Evolutionary conservation across 2,113 vertebrate genomes (phyloP), one percentile per base, ranked within the genome.

Genomic region (Oceanites oceanicus): DNA sequence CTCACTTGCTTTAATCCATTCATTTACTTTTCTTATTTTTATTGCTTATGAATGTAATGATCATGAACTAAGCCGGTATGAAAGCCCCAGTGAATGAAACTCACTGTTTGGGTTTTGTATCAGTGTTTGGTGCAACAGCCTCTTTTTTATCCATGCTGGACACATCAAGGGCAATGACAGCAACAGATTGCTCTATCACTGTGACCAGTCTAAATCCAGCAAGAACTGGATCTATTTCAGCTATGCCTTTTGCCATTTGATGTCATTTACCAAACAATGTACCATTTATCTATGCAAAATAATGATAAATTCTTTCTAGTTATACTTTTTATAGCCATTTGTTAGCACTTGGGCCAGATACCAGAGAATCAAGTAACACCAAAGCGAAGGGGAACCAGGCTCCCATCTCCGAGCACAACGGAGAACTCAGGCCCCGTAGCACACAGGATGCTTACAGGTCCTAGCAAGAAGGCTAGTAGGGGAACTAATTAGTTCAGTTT

Each of bases 21-120:
- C 11, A 87, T 72, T 96, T 79, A 36, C 26, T 93, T 87, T 72
- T 66, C 61, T 73, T 95, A 62, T 82, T 91, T 95, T 90, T 86
- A 86, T 62, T 88, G 58, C 53, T 88, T 83, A 56, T 62, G 29
- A 85, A 67, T 66, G 14, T 50, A 79, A 72, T 45, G n/a, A 90
- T 55, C 17, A n/a, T 78, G 74, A 91, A 85, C 62, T 91, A 85
- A 94, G 81, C 34, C 0, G 0, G 26, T 45, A 68, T 22, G 15
- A 68, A 68, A 84, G 29, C 32, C 36, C 3, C 22, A 68, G 34
- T 38, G 67, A 95, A 71, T 36, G 62, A 91, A 94, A 62, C 29
- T 45, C 38, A 38, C 10, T 52, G 21, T 32, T 56, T 40, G 14
- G 6, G 4, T 58, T 82, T 90, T 80, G 10, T 65, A 29, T 36